Percentiles rank a stretch among this genome's conserved stretches.
These are phyloP conservation scores for Ylistrum balloti DNA, from an alignment of 1,140 invertebrate genomes.

Conservation along the genomic window DNA sequence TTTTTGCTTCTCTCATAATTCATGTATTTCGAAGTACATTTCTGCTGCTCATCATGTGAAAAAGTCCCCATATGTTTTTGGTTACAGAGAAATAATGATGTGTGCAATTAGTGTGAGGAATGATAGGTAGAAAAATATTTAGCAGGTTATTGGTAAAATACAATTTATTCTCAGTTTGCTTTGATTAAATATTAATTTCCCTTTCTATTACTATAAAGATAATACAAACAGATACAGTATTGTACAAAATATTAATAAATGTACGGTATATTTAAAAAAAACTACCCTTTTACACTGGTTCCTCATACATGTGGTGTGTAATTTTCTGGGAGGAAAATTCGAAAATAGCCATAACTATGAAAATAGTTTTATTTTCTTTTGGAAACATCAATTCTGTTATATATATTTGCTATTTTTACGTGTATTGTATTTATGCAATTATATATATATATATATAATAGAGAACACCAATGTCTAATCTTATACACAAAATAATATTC, in stretches of 20 bases:
- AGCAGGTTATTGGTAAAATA: neutral
- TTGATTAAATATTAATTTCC: no score
- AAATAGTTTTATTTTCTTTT: neutral
- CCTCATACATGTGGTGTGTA: no score
- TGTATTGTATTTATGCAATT: neutral
- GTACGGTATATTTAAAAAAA: no score
- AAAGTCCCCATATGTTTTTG: slow-evolving; percentile 3
- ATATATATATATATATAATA: slow-evolving; percentile 21
- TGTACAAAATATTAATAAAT: no score
- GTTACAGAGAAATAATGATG: neutral
- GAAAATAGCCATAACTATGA: neutral
- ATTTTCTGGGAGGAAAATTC: neutral
- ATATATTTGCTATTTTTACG: neutral
- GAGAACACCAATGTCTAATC: neutral
- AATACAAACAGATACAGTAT: no score
- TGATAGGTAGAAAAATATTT: neutral
- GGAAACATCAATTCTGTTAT: neutral
- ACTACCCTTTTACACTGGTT: no score
- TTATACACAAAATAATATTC: neutral
- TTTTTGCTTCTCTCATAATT: neutral
- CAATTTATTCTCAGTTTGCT: neutral
- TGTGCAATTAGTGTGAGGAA: neutral
- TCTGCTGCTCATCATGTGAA: neutral
- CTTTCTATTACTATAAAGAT: no score
- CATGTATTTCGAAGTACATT: neutral